phyloP scores from a whole-genome alignment of 1,140 invertebrate genomes.

The Hylaeus anthracinus region DNA sequence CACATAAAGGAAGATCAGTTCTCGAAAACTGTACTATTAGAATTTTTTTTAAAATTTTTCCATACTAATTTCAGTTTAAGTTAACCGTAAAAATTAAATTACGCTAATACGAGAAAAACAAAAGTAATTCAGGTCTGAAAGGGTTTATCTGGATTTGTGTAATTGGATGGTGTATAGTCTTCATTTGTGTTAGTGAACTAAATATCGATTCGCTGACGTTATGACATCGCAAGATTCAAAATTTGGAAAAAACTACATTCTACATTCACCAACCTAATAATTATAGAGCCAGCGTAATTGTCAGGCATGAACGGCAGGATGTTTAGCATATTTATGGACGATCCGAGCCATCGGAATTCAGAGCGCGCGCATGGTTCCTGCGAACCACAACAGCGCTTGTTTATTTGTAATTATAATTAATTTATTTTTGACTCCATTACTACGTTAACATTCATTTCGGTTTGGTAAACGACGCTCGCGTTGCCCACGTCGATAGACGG shows the following conservation, averaged over 20 bases:
- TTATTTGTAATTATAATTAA: constrained; percentile 54
- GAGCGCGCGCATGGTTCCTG: neutral
- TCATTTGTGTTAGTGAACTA: too few relatives aligned
- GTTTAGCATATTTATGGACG: neutral
- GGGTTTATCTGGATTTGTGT: too few relatives aligned
- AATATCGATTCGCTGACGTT: too few relatives aligned
- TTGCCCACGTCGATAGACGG: neutral
- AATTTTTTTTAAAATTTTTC: too few relatives aligned
- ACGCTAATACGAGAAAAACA: too few relatives aligned
- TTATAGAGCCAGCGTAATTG: neutral
- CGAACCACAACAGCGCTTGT: constrained; percentile 5
- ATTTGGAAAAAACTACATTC: too few relatives aligned
- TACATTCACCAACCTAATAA: neutral
- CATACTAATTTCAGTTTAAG: too few relatives aligned
- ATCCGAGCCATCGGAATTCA: neutral
- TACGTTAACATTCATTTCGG: neutral
- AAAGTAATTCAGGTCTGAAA: too few relatives aligned
- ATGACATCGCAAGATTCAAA: neutral
- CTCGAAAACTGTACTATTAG: too few relatives aligned
- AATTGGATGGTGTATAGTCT: too few relatives aligned
- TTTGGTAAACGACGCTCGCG: neutral
- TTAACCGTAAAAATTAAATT: too few relatives aligned
- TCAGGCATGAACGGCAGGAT: neutral
- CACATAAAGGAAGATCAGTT: too few relatives aligned
- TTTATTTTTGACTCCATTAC: constrained; percentile 48